Base-by-base conservation (phyloP, 2,888 invertebrate genomes). In the Cyaniris semiargus region DNA sequence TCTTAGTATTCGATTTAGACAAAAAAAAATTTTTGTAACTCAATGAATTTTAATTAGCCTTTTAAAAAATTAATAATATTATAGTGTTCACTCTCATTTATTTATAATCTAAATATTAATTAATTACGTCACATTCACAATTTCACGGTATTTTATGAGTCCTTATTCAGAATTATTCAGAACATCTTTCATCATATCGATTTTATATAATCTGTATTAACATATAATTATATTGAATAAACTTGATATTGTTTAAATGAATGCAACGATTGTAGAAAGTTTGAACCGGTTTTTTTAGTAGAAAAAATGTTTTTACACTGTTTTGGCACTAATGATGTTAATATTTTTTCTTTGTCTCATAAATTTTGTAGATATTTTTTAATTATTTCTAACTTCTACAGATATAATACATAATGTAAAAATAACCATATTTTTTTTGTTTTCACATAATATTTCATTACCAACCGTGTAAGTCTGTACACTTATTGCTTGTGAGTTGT, bases 221-320 rank as follows among this genome's bases (percentile, higher is more conserved):
- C 10, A 21, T 23, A 60, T 66, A 66, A 27, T 66, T 27, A 27
- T 66, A 31, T 66, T 27, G 4, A 66, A 31, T 31, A 15, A 66
- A 66, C 66, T 66, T 27, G 18, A 66, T 66, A 66, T 27, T 66
- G 27, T 66, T 66, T 27, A 18, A 66, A 66, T 66, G 66, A 66
- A 31, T 60, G 60, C 23, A 60, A 60, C 15, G 13, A 10, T 23
- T 31, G 60, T 23, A 60, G 27, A 66, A 66, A 66, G 66, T 66
- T 15, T 13, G 0, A 66, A 66, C 27, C 27, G 27, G 27, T 13
- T 31, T 66, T 66, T 66, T 6, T 15, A 18, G 60, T 60, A 60
- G 27, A 27, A 66, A 66, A 23, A 66, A 27, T 27, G 5, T 8
- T 23, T 23, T 60, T 13, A 13, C 23, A 3, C 23, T 15, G 48